Base-by-base conservation (phyloP, 2,888 invertebrate species). In the Emmelina monodactyla region DNA sequence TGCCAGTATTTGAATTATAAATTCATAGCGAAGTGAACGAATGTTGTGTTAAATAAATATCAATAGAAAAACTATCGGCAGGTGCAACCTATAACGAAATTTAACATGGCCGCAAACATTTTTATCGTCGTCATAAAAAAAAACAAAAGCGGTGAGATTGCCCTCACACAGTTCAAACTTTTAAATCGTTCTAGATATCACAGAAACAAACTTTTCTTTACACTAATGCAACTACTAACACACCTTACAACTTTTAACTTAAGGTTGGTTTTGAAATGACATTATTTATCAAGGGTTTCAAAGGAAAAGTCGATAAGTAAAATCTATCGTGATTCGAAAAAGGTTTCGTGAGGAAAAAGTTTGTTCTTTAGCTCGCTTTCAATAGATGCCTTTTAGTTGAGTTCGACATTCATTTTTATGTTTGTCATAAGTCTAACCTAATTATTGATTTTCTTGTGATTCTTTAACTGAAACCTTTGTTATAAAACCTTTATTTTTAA, bases 111-210 rank as follows among this genome's bases (percentile, higher is more conserved):
- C 76, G 69, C 75, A 67, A 66, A 73, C 78, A 68, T 60, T 75
- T 76, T 78, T 78, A 79, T 75, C 64, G 61, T 65, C 44, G 51
- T 55, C 66, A 63, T 78, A 76, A 78, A 76, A 72, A 70, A 59
- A 71, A 59, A 62, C 64, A 55, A 50, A 58, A 58, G 61, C 58
- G 52, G 48, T 49, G 53, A 58, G 61, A 58, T 58, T 54, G 56
- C 53, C 54, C 53, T 53, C 50, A 59, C 55, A 55, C 57, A 56
- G 51, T 45, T 49, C 47, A 50, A 55, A 54, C 60, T 67, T 63
- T 60, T 56, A 55, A 62, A 60, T 62, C 57, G 61, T 58, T 52
- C 50, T 55, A 56, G 55, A 54, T 58, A 56, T 49, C 44, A 49
- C 47, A 44, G 34, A 45, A 43, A 50, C 49, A 51, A 49, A 47